Evolutionary conservation across 2,113 vertebrate genomes (phyloP), one percentile per base, ranked within the genome.

Genomic region (Gymnarchus niloticus): DNA sequence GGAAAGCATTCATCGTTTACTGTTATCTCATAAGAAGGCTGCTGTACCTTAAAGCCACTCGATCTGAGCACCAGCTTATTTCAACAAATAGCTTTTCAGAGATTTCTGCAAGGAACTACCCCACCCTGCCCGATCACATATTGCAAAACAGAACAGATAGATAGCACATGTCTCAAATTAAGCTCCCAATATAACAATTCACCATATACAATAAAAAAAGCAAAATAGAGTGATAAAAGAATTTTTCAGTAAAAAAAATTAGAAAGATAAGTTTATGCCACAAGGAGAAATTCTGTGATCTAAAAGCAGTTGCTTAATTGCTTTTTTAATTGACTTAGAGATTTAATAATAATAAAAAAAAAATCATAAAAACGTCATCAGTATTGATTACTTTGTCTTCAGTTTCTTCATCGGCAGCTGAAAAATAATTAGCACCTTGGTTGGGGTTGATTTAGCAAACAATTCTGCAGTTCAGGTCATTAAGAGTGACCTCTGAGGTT

Each of bases 401-500:
- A 14, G 44, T 41, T n/a, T 80, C 80, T 85, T 81, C 52, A 49
- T 33, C 23, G 59, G 85, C 28, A 73, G 59, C 44, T 52, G 46
- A 52, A 82, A 65, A 73, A 57, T 83, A 76, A 86, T 86, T 73
- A 76, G 21, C 19, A 17, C 85, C 33, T 86, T 56, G 10, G 48
- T 83, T 73, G 33, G 25, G 37, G 17, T 78, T 54, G 28, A 9
- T 56, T 46, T 44, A 56, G 49, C 59, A 84, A 78, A 78, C 69
- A 37, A 41, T 48, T 9, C 69, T 59, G 69, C 46, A 44, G 41
- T 41, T 57, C 41, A 51, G 28, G 28, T 48, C 65, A 83, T 76
- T 77, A 87, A 87, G 48, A 78, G 2, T 84, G 86, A 87, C 25
- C 65, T 52, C 41, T 49, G n/a, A n/a, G 52, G 41, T 51, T 73